Conservation (phyloP, 1,140 invertebrate genomes). For the Mylabris phalerata region DNA sequence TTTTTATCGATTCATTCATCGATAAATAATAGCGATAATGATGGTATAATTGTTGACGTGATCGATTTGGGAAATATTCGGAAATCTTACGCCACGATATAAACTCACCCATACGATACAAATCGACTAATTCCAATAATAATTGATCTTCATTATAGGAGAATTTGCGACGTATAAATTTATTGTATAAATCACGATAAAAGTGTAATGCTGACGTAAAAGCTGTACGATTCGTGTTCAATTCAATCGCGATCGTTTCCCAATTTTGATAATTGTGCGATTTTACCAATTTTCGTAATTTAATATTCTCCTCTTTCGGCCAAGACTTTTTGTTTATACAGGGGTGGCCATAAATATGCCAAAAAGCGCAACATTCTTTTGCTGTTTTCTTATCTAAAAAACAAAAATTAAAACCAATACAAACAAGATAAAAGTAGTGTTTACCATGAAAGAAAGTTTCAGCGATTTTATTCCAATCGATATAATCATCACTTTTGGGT, state of each 20-base stretch:
- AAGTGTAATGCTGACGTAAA: slow-evolving; percentile 63
- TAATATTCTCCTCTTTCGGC: slow-evolving; percentile 50
- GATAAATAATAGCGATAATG: slow-evolving; percentile 42
- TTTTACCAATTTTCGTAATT: slow-evolving; percentile 44
- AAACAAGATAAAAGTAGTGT: background rate
- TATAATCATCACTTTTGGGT: slow-evolving; percentile 19
- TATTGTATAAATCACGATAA: slow-evolving; percentile 45
- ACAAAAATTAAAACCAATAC: slow-evolving; percentile 3
- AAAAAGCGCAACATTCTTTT: slow-evolving; percentile 53
- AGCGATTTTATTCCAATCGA: slow-evolving; percentile 28
- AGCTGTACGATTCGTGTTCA: slow-evolving; percentile 52
- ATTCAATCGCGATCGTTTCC: slow-evolving; percentile 51
- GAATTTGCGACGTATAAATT: slow-evolving; percentile 43
- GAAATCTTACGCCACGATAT: slow-evolving; percentile 60
- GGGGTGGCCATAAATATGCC: slow-evolving; percentile 61
- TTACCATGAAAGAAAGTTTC: slow-evolving; percentile 21
- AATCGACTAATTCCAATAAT: slow-evolving; percentile 48
- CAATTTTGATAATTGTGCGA: slow-evolving; percentile 53
- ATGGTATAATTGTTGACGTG: slow-evolving; percentile 56
- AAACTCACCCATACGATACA: slow-evolving; percentile 50
- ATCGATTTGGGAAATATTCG: slow-evolving; percentile 51
- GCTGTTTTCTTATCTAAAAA: slow-evolving; percentile 45
- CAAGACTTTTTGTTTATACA: slow-evolving; percentile 55
- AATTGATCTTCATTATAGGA: slow-evolving; percentile 52
- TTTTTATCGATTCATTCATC: slow-evolving; percentile 38